Evolutionary conservation across 2,888 invertebrate species (phyloP), one percentile per base, ranked within the genome.

Genomic region (Drosophila quinaria): DNA sequence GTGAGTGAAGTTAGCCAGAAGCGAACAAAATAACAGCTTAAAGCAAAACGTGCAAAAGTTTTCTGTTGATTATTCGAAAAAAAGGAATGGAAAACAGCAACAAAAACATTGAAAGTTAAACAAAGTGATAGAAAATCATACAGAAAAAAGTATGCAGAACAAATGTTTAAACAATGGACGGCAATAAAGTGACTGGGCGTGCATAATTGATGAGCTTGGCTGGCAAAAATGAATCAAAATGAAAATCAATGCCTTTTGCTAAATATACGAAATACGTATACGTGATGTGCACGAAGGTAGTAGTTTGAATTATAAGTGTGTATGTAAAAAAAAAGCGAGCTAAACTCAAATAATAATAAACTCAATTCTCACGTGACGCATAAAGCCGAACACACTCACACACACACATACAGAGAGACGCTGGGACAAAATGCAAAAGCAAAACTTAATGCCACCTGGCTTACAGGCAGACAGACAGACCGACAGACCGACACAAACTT

Each of bases 291-390:
- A 78, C 80, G 70, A 67, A 67, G 65, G 68, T 56, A 65, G 8
- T 29, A 6, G 31, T 25, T 22, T 54, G 37, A 8, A 37, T 3
- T n/a, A 37, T 8, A 37, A 13, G 29, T 50, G 54, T 61, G 25
- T 25, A 25, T 25, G 25, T 25, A 25, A 25, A 25, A 25, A 25
- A 25, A n/a, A n/a, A 25, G 50, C 44, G 31, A 61, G 44, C 60
- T 17, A 49, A 78, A 86, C 52, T 72, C 78, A 88, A 89, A 89
- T 85, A 85, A 85, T 89, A 89, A 89, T 89, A 86, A 89, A 81
- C 76, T 72, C 79, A 85, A 87, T 81, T 87, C 86, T 85, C 86
- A 87, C 86, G 86, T 87, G 90, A 87, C 90, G 81, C 88, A 87
- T 85, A 85, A 87, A 80, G 70, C 50, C 56, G 49, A 65, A 70